A percentile compares a stretch with the other conserved stretches of the same genome.
Conservation (phyloP, 2,888 invertebrate genomes). For the Aquatica leii region DNA sequence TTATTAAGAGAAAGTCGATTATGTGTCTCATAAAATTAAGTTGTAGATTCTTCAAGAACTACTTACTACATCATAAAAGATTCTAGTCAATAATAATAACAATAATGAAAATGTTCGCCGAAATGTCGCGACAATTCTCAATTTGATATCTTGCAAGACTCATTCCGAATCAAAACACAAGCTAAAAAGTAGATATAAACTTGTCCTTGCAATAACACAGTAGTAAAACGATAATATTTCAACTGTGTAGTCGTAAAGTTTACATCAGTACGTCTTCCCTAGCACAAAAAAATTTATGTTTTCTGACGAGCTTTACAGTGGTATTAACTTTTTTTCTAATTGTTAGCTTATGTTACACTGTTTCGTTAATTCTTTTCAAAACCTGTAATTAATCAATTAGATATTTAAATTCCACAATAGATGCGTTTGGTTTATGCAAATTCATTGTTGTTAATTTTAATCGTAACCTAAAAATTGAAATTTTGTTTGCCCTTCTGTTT, state of each 20-base stretch:
- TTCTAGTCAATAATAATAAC: not conserved
- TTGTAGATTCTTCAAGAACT: conserved; percentile 19
- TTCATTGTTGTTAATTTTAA: too few species aligned
- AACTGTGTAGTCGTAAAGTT: conserved; percentile 51
- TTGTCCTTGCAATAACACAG: conserved; percentile 51
- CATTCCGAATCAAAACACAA: conserved; percentile 28
- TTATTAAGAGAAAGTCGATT: conserved; percentile 5
- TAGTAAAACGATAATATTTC: conserved; percentile 52
- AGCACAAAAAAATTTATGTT: conserved; percentile 27
- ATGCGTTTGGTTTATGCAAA: too few species aligned
- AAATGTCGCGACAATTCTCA: conserved; percentile 28
- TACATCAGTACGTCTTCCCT: conserved; percentile 30
- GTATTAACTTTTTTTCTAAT: conserved; percentile 20
- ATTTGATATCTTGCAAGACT: conserved; percentile 25
- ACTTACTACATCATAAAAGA: conserved; percentile 30
- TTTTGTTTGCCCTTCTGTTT: too few species aligned
- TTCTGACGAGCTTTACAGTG: conserved; percentile 14
- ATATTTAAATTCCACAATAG: too few species aligned
- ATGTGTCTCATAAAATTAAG: conserved; percentile 15
- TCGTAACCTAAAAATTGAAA: too few species aligned
- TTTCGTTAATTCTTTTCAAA: conserved; percentile 1
- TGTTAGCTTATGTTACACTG: conserved; percentile 11
- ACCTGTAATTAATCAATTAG: too few species aligned
- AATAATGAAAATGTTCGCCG: conserved; percentile 16
- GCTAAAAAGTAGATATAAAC: conserved; percentile 46